These are phyloP conservation scores for Calliphora vicina DNA, from an alignment of 1,140 invertebrate genomes.

Conservation along the genomic window DNA sequence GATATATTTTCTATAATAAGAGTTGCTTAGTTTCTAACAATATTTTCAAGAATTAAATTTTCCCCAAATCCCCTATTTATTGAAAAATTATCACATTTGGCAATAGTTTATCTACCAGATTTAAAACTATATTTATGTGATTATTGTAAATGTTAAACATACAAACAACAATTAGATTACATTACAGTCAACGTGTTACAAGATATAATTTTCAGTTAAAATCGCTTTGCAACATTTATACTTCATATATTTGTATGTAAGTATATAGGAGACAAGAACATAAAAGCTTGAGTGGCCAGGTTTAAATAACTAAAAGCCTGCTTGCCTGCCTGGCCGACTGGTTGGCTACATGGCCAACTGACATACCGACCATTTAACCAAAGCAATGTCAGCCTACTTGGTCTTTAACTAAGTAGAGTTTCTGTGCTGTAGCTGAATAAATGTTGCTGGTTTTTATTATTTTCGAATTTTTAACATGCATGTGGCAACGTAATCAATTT, in stretches of 20 bases:
- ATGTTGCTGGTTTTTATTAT: background rate
- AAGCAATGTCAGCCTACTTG: background rate
- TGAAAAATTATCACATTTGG: too few relatives aligned
- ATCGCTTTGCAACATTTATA: background rate
- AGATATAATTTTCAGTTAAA: background rate
- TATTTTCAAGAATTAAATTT: too few relatives aligned
- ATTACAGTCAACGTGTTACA: background rate
- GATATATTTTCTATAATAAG: too few relatives aligned
- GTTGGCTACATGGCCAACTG: too few relatives aligned
- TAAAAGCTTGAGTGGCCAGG: background rate
- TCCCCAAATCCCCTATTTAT: too few relatives aligned
- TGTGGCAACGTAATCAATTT: constrained; percentile 5
- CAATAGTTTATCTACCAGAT: too few relatives aligned
- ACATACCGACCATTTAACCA: too few relatives aligned
- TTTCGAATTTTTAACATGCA: background rate
- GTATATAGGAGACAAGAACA: too few relatives aligned
- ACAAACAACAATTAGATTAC: background rate
- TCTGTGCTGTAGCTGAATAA: background rate
- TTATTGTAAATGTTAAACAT: background rate
- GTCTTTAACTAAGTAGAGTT: background rate
- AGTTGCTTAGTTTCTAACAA: too few relatives aligned
- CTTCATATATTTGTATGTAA: background rate
- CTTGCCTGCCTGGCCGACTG: too few relatives aligned
- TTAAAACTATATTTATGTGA: too few relatives aligned
- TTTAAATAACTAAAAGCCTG: background rate